Evolutionary conservation across 2,797 vertebrate genomes (phyloP).

Genomic region (Melanogrammus aeglefinus): DNA sequence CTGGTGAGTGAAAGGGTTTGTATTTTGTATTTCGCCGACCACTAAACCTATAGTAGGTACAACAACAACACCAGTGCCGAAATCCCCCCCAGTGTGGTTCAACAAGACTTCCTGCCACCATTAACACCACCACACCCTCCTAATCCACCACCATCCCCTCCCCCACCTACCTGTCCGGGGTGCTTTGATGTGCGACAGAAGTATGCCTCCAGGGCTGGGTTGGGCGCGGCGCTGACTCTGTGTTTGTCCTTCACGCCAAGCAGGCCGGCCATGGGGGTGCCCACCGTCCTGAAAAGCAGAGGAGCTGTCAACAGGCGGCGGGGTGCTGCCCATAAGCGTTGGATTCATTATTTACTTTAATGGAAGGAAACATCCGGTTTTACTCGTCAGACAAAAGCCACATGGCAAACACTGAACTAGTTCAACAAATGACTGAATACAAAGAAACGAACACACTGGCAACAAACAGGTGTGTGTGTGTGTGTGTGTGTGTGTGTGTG

Average conservation of each 20-base stretch:
- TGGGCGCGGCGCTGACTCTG: constrained; percentile 75
- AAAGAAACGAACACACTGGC: not conserved
- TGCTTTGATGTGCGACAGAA: constrained; percentile 80
- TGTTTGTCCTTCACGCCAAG: constrained; percentile 85
- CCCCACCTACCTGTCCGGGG: constrained; percentile 81
- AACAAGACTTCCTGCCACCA: not conserved
- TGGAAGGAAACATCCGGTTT: not conserved
- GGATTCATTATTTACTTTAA: not conserved
- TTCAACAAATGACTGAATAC: not conserved
- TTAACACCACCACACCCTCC: not conserved
- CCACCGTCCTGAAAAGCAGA: constrained; percentile 73
- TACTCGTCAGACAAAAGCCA: constrained; percentile 9
- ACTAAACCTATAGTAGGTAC: not conserved
- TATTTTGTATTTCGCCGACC: not conserved
- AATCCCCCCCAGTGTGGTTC: no score
- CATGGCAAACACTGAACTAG: constrained; percentile 19
- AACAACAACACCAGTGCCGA: no score
- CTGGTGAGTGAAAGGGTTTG: not conserved
- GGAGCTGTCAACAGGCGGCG: not conserved
- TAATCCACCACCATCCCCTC: not conserved
- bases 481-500: no score
- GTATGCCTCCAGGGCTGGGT: constrained; percentile 80
- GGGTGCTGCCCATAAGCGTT: not conserved
- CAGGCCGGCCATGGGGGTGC: constrained; percentile 78
- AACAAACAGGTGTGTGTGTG: not conserved